Conservation (phyloP, 1,140 invertebrate genomes). For the Drosophila kepulauana region DNA sequence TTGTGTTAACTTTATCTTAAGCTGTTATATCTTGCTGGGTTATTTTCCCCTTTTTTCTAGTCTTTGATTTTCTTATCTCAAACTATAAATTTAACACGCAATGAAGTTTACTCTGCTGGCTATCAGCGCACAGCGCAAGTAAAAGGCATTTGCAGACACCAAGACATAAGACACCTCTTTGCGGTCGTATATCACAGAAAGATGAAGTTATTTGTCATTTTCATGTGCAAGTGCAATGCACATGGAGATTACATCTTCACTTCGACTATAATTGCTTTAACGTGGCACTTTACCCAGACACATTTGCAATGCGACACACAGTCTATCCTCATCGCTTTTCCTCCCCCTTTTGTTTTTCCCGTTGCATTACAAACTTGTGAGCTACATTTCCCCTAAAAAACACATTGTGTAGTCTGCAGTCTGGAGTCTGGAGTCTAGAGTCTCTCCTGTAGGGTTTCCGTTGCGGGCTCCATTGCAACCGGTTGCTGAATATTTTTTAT, state of each 20-base stretch:
- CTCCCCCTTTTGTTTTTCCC: background rate
- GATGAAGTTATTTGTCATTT: slow-evolving; percentile 70
- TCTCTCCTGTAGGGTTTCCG: slow-evolving; percentile 24
- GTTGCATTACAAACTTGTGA: background rate
- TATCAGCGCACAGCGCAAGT: background rate
- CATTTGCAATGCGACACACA: slow-evolving; percentile 38
- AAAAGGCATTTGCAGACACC: no score
- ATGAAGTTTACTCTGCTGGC: background rate
- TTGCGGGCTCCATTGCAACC: slow-evolving; percentile 31
- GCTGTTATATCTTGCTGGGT: no score
- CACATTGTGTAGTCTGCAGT: background rate
- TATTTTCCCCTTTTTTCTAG: no score
- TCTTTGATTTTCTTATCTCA: no score
- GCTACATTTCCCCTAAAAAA: background rate
- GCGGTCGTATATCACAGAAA: slow-evolving; percentile 25
- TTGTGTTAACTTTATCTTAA: no score
- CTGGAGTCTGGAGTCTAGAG: background rate
- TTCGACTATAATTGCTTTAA: slow-evolving; percentile 77
- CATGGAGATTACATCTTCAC: slow-evolving; percentile 75
- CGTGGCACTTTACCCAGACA: slow-evolving; percentile 61
- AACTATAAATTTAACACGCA: no score
- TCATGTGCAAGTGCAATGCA: slow-evolving; percentile 41
- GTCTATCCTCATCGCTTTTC: slow-evolving; percentile 5
- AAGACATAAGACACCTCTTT: background rate
- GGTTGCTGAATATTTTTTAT: slow-evolving; percentile 55